Percentiles rank a stretch among this genome's conserved stretches.
Evolutionary conservation across 2,888 invertebrate species (phyloP).

Genomic region (Tachina grossa): DNA sequence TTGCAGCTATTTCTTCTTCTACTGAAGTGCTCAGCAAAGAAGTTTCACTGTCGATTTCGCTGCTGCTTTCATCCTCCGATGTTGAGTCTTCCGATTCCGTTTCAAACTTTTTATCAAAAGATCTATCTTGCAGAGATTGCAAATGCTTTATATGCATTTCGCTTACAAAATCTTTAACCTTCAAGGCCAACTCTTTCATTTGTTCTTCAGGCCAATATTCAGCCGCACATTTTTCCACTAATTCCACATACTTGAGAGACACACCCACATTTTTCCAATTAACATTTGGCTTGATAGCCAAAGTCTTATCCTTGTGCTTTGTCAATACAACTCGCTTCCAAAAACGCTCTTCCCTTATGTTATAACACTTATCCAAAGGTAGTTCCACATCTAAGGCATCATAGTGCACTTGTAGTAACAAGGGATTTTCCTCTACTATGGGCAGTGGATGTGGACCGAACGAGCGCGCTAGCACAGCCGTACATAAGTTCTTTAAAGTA

Average conservation of each 20-base stretch:
- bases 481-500: conserved; percentile 75
- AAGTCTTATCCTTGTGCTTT: conserved; percentile 74
- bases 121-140: conserved; percentile 74
- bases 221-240: conserved; percentile 77
- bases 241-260: conserved; percentile 77
- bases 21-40: conserved; percentile 31
- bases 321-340: conserved; percentile 78
- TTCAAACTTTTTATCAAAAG: conserved; percentile 73
- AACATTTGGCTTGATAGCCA: conserved; percentile 72
- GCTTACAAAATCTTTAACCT: conserved; percentile 74
- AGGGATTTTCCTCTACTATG: conserved; percentile 66
- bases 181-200: conserved; percentile 73
- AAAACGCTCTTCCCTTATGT: conserved; percentile 75
- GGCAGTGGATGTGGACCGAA: conserved; percentile 67
- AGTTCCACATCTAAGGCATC: conserved; percentile 76
- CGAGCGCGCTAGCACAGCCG: conserved; percentile 74
- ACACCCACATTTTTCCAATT: conserved; percentile 77
- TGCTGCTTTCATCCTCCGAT: conserved; percentile 50
- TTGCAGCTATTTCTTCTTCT: conserved; percentile 34
- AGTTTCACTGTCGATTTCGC: conserved; percentile 51
- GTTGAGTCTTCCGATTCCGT: conserved; percentile 44
- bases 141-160: conserved; percentile 77
- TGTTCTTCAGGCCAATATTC: conserved; percentile 76
- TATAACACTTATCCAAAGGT: conserved; percentile 77
- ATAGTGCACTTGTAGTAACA: conserved; percentile 75